phyloP scores from a whole-genome alignment of 1,140 invertebrate species.

The Heliconius himera region DNA sequence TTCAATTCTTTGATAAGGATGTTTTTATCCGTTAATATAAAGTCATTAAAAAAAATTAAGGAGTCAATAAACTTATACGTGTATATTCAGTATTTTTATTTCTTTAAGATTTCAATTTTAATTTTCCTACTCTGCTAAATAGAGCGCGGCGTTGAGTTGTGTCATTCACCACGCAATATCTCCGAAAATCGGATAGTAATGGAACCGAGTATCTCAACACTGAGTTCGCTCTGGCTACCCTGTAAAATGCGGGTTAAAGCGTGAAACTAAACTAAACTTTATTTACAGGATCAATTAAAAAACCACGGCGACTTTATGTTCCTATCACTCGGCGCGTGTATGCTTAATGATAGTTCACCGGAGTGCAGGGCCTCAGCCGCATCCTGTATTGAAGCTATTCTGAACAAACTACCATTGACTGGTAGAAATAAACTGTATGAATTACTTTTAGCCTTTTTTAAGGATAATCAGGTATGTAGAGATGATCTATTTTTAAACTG shows the following conservation, averaged over 20 bases:
- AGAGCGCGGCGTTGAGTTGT: too few relatives aligned
- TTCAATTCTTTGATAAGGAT: too few relatives aligned
- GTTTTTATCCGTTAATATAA: too few relatives aligned
- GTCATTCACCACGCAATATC: background rate
- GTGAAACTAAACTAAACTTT: background rate
- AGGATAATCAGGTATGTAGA: slow-evolving; percentile 84
- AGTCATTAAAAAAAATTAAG: too few relatives aligned
- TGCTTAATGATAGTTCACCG: slow-evolving; percentile 88
- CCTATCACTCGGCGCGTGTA: slow-evolving; percentile 86
- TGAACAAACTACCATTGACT: slow-evolving; percentile 82
- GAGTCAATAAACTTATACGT: too few relatives aligned
- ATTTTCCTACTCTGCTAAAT: too few relatives aligned
- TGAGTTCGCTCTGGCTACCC: too few relatives aligned
- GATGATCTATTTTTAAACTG: too few relatives aligned
- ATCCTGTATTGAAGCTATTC: slow-evolving; percentile 84
- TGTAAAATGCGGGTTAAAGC: background rate
- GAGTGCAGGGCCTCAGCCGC: slow-evolving; percentile 86
- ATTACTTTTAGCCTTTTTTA: slow-evolving; percentile 84
- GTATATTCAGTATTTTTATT: too few relatives aligned
- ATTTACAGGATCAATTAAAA: slow-evolving; percentile 83
- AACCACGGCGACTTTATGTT: slow-evolving; percentile 87
- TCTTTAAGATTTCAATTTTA: too few relatives aligned
- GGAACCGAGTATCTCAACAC: too few relatives aligned
- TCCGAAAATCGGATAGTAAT: background rate
- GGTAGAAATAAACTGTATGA: slow-evolving; percentile 85